Evolutionary conservation across 1,140 invertebrate species (phyloP).

Genomic region (Cyrtorhinus lividipennis): DNA sequence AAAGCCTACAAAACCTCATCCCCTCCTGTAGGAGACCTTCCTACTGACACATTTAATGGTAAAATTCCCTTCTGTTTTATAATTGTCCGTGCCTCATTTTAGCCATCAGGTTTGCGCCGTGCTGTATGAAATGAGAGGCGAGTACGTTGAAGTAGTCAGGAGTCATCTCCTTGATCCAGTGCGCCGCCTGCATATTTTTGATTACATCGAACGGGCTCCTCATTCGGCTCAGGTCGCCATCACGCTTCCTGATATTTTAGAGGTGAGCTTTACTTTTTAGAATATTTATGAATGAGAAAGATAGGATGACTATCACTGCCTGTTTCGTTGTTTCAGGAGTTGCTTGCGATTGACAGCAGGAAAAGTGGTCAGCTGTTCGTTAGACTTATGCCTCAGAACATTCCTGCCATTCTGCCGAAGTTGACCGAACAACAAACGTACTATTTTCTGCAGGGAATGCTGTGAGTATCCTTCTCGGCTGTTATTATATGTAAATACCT

Average conservation of each 20-base stretch:
- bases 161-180: constrained; percentile 42
- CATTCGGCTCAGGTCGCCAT: constrained; percentile 20
- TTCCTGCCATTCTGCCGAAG: constrained; percentile 17
- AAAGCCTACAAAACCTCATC: too few species aligned
- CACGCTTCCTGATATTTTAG: constrained; percentile 21
- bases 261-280: too few species aligned
- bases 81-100: too few species aligned
- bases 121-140: constrained; percentile 39
- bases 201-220: constrained; percentile 21
- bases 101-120: constrained; percentile 48
- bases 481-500: too few species aligned
- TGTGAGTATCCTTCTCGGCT: too few species aligned
- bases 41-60: too few species aligned
- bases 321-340: too few species aligned
- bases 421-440: constrained; percentile 20
- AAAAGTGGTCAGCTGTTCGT: constrained; percentile 24
- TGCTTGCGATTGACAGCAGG: constrained; percentile 24
- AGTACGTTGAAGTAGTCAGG: constrained; percentile 40
- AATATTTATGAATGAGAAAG: too few species aligned
- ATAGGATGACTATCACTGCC: too few species aligned
- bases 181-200: constrained; percentile 33
- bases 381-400: constrained; percentile 16
- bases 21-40: too few species aligned
- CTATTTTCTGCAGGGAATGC: constrained; percentile 21
- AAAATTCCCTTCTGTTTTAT: too few species aligned